Base-by-base conservation (phyloP, 1,140 invertebrate species). In the Euglossa dilemma region DNA sequence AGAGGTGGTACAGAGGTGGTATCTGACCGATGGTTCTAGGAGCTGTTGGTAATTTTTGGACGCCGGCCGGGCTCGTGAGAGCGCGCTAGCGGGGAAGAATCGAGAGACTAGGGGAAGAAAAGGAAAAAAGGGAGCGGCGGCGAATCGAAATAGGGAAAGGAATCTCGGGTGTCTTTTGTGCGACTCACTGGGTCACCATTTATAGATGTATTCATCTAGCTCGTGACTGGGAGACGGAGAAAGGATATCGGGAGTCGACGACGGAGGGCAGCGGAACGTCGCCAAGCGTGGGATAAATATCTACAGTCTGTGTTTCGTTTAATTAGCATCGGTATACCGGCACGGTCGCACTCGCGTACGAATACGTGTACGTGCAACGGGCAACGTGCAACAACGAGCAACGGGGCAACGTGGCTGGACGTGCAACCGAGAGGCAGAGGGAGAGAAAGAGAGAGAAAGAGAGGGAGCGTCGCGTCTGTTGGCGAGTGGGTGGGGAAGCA, bases 251-350 rank as follows among this genome's bases (percentile, higher is more conserved):
- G 54, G 8, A 47, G 67, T n/a, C 52, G 75, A 57, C 61, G 73
- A 63, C 70, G 78, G 64, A 69, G 87, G 64, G 73, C 67, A 83
- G 74, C 81, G 70, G 63, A 71, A 74, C 71, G 79, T 85, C 80
- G 86, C 82, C 81, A 85, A 86, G 86, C 88, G 86, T 89, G 89
- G 89, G 89, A 90, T 90, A 90, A 90, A 90, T 90, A 89, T 89
- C 88, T 90, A 83, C 59, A 71, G 87, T 84, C 84, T 88, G 87
- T 90, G 89, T 87, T 89, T 80, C 89, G 84, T 89, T 90, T 90
- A 90, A 90, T 90, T 90, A 90, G 89, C 89, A 90, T 90, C 89
- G 78, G 72, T 87, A 86, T 86, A 88, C 80, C 83, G 77, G 81
- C 73, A 85, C 57, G 81, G 77, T 77, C 83, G 75, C 73, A 63